Evolutionary conservation across 1,140 invertebrate genomes (phyloP), one percentile per base, ranked within the genome.

Genomic region (Drosophila murphyi): DNA sequence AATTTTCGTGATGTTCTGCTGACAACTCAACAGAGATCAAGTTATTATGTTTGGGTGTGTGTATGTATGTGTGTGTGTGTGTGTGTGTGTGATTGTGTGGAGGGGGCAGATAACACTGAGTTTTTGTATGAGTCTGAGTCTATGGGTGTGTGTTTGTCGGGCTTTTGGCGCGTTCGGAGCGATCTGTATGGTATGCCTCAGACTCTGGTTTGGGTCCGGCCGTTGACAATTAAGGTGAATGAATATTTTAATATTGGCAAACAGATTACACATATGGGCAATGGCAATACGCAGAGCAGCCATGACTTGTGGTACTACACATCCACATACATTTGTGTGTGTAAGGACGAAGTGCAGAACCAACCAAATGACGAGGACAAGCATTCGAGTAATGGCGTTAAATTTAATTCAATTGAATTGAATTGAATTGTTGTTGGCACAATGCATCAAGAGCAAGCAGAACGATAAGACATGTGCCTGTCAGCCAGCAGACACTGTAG

Each of bases 201-300:
- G 61, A 12, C 5, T 20, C 12, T 45, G 43, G 32, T 12, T 32
- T 5, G 10, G 20, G 39, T 61, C 57, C 48, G 81, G 61, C 85
- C 85, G 86, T 89, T 88, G 85, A 88, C 85, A 88, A 88, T 88
- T 89, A 88, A 89, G 85, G 85, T 85, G 85, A 85, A 88, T 88
- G 86, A 88, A 88, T 88, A 88, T 88, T 88, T 88, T 88, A 88
- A 85, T 88, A 88, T 88, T 89, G 86, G 78, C 85, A 88, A 88
- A 89, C 85, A 88, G 85, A 88, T 88, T 89, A 88, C 86, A 85
- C 85, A 88, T 90, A 76, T 88, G 78, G 77, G 65, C 80, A 88
- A 71, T 82, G 80, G 75, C 64, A 61, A 57, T 72, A 45, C 55
- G 37, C 76, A 69, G 64, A 35, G 5, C 48, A 59, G 76, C 32